Conservation (phyloP, 2,888 invertebrate genomes). For the Cryptocheilus praepositus region DNA sequence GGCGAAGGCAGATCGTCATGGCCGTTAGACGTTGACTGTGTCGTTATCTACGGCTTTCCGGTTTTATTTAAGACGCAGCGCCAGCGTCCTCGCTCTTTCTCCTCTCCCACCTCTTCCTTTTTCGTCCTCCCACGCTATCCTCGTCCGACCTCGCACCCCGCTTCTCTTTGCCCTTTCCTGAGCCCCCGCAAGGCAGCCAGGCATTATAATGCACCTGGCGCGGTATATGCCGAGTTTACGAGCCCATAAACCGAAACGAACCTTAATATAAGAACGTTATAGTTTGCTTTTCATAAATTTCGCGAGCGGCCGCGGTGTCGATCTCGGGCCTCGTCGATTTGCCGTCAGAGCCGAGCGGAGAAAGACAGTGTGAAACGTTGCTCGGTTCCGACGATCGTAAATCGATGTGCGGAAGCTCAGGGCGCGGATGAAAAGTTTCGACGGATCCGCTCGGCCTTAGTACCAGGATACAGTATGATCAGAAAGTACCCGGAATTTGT, state of each 20-base stretch:
- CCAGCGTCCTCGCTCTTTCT: conserved; percentile 1
- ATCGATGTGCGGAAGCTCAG: neutral
- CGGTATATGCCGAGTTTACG: conserved; percentile 61
- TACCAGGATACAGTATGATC: too few species aligned
- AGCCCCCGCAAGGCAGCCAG: conserved; percentile 16
- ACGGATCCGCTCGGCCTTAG: neutral
- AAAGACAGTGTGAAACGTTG: neutral
- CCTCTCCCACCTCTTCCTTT: conserved; percentile 1
- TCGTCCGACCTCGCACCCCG: conserved; percentile 7
- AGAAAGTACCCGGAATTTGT: too few species aligned
- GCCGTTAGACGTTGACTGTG: neutral
- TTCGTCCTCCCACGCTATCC: conserved; percentile 20
- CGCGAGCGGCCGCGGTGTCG: conserved; percentile 24
- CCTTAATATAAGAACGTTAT: conserved; percentile 68
- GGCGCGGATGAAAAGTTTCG: neutral
- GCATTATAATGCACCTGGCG: conserved; percentile 63
- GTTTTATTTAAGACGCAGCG: conserved; percentile 56
- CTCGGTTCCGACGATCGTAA: neutral
- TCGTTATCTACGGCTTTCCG: conserved; percentile 50
- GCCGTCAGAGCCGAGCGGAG: neutral
- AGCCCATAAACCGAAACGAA: conserved; percentile 66
- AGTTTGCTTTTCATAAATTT: conserved; percentile 68
- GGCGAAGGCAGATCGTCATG: neutral
- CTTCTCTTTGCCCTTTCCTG: conserved; percentile 9
- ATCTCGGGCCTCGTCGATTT: conserved; percentile 33